Conservation (phyloP, 2,113 vertebrate species). For the Rutilus rutilus region DNA sequence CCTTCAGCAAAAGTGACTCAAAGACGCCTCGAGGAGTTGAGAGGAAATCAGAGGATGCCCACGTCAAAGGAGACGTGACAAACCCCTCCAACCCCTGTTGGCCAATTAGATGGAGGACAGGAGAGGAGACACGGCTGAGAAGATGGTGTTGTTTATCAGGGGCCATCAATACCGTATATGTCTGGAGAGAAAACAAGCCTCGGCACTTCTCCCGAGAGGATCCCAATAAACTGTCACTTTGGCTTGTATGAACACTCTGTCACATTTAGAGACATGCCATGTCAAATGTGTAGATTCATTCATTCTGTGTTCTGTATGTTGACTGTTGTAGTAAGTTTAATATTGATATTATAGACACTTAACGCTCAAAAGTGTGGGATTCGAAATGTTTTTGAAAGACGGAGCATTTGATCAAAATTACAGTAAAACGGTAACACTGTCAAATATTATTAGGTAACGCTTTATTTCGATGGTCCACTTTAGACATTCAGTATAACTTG, state of each 20-base stretch:
- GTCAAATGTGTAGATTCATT: slow-evolving; percentile 7
- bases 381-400: too few species aligned
- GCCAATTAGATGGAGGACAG: background rate
- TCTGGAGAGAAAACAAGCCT: slow-evolving; percentile 4
- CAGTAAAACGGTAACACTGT: background rate
- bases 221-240: slow-evolving; percentile 10
- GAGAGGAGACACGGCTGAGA: background rate
- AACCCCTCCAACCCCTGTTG: background rate
- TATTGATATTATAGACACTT: too few species aligned
- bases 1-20: background rate
- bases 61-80: background rate
- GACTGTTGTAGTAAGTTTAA: background rate
- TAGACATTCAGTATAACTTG: too few species aligned
- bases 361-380: too few species aligned
- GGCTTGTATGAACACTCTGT: background rate
- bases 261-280: background rate
- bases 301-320: background rate
- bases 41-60: background rate
- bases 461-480: too few species aligned
- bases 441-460: background rate
- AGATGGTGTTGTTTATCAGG: background rate
- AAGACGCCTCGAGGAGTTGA: background rate
- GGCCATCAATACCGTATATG: background rate
- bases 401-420: background rate
- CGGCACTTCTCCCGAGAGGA: background rate